Conservation (phyloP, 2,113 vertebrate species). For the Hipposideros armiger region DNA sequence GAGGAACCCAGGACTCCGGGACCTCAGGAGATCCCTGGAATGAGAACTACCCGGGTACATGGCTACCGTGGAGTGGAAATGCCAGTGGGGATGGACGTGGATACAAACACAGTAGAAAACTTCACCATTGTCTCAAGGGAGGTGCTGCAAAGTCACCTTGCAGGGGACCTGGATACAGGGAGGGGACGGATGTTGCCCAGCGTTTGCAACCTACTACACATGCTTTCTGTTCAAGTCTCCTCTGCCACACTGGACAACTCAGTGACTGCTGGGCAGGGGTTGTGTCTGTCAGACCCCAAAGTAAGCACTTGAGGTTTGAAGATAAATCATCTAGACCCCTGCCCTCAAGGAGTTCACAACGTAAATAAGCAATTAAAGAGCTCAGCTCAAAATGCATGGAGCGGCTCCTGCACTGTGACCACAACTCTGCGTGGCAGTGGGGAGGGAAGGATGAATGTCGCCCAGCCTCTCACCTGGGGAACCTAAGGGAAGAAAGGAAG, state of each 20-base stretch:
- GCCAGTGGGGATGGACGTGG: neutral
- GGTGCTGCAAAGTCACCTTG: neutral
- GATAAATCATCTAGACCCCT: neutral
- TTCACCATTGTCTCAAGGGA: neutral
- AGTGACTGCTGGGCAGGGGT: neutral
- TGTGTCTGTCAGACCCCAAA: too few species aligned
- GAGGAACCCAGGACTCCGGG: neutral
- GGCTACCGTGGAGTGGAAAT: neutral
- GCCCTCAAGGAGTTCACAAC: neutral
- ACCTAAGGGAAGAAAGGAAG: neutral
- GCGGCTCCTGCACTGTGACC: neutral
- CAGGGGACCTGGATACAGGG: fast-evolving
- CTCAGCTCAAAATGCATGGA: too few species aligned
- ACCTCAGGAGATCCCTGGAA: too few species aligned
- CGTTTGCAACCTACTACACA: neutral
- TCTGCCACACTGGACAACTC: neutral
- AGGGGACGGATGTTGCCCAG: too few species aligned
- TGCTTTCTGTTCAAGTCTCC: neutral
- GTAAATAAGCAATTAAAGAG: neutral
- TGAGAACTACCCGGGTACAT: neutral
- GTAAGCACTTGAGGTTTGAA: neutral
- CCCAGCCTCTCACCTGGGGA: neutral
- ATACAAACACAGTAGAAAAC: neutral
- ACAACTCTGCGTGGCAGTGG: neutral
- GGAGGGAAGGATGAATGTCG: neutral